Evolutionary conservation across 2,888 invertebrate species (phyloP).

Genomic region (Brenthis hecate): DNA sequence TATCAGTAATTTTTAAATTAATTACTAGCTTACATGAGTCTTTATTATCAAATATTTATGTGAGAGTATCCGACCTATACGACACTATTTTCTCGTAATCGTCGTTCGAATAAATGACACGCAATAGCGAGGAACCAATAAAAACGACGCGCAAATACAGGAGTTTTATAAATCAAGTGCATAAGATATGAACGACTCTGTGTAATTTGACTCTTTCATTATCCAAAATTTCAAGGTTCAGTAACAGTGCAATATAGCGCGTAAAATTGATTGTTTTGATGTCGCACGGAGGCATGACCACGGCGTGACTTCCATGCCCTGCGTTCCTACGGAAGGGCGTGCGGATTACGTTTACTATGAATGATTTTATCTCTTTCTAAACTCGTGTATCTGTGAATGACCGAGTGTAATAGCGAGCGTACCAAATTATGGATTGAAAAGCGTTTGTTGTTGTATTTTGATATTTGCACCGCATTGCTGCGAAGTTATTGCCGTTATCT

Average conservation of each 20-base stretch:
- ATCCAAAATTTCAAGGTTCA: constrained; percentile 49
- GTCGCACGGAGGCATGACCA: constrained; percentile 66
- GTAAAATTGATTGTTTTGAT: constrained; percentile 74
- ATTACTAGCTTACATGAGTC: not conserved
- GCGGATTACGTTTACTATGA: constrained; percentile 82
- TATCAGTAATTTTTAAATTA: too few species aligned
- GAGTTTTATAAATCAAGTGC: constrained; percentile 70
- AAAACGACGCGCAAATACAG: constrained; percentile 78
- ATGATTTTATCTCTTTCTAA: constrained; percentile 83
- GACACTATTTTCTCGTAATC: constrained; percentile 63
- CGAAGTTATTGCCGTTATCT: constrained; percentile 64
- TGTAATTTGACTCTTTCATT: constrained; percentile 56
- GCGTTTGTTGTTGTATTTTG: constrained; percentile 79
- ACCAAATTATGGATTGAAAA: constrained; percentile 78
- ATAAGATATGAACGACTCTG: constrained; percentile 60
- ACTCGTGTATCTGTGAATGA: constrained; percentile 80
- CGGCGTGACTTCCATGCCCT: constrained; percentile 83
- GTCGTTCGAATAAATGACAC: constrained; percentile 80
- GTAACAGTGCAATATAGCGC: constrained; percentile 53
- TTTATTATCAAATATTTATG: constrained; percentile 16
- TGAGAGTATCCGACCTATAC: constrained; percentile 47
- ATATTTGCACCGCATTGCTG: constrained; percentile 63
- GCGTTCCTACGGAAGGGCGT: constrained; percentile 79
- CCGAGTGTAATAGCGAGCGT: constrained; percentile 80
- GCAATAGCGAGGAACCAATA: constrained; percentile 77